Evolutionary conservation across 2,797 vertebrate genomes (phyloP), one percentile per base, ranked within the genome.

Genomic region (Diplodus puntazzo): DNA sequence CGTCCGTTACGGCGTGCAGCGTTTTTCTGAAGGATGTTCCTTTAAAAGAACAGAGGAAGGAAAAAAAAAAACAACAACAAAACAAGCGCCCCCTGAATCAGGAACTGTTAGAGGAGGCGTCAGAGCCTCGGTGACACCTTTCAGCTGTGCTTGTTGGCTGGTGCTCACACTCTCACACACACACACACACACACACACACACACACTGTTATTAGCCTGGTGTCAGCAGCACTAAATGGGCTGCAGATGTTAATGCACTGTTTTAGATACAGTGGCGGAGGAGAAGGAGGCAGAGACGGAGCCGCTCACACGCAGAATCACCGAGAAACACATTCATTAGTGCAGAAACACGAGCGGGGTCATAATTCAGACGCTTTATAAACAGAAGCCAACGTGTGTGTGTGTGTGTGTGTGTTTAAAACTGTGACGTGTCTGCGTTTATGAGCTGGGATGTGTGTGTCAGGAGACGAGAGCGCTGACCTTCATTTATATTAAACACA

Each of bases 231-330:
- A 84, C 84, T 92, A 94, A 94, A 95, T 94, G 89, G 90, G 87
- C 90, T 93, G 92, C 95, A 95, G 94, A 95, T 96, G 95, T 95
- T 95, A 92, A 94, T 88, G 88, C 88, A 81, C 80, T 85, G 92
- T 91, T 94, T 91, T 87, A 90, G 90, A 94, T 92, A 91, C 92
- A 92, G 89, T 86, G 87, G 89, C 82, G 78, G 82, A 85, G 90
- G 27, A 89, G 30, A 89, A 88, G 87, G 85, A 88, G 86, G 84
- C 86, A 85, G 89, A 90, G 89, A 91, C 69, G 23, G 79, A 89
- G 73, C 82, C 59, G 79, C 80, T 90, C 83, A 81, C 78, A 91
- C 77, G 18, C 80, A 62, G 80, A 75, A 84, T 75, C 78, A 83
- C 88, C 83, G 79, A 75, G 80, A 61, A 61, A 81, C 63, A 79